A percentile compares a stretch with the other conserved stretches of the same genome.
phyloP scores from a whole-genome alignment of 2,888 invertebrate genomes.

The Andrena bicolor region DNA sequence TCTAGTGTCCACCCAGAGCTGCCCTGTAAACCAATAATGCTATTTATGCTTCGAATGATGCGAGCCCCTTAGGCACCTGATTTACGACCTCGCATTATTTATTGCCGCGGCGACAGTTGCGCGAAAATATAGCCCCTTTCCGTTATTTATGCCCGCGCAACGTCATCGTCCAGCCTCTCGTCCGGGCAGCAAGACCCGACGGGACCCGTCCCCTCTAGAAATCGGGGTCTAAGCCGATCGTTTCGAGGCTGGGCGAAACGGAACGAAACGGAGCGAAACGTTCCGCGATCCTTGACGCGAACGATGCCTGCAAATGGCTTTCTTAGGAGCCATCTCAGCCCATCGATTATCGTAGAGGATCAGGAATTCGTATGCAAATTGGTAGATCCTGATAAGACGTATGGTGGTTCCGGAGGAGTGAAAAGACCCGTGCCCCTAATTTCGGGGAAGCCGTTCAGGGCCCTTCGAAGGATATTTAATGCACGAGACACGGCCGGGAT shows the following conservation, averaged over 20 bases:
- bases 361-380: too few relatives aligned
- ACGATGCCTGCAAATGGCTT: neutral
- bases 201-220: neutral
- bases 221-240: too few relatives aligned
- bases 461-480: neutral
- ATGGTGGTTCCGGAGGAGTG: neutral
- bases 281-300: neutral
- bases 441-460: neutral
- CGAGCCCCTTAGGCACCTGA: conserved; percentile 75
- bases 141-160: conserved; percentile 72
- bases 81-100: conserved; percentile 79
- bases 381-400: neutral
- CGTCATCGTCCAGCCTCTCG: neutral
- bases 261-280: neutral
- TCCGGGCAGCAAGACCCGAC: neutral
- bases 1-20: neutral
- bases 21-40: conserved; percentile 82
- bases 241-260: too few relatives aligned
- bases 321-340: too few relatives aligned
- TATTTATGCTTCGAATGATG: conserved; percentile 83
- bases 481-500: neutral
- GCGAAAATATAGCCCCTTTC: conserved; percentile 75
- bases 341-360: too few relatives aligned
- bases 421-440: neutral
- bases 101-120: conserved; percentile 70